These are phyloP conservation scores for Cromileptes altivelis DNA, from an alignment of 2,113 vertebrate genomes.

Conservation along the genomic window DNA sequence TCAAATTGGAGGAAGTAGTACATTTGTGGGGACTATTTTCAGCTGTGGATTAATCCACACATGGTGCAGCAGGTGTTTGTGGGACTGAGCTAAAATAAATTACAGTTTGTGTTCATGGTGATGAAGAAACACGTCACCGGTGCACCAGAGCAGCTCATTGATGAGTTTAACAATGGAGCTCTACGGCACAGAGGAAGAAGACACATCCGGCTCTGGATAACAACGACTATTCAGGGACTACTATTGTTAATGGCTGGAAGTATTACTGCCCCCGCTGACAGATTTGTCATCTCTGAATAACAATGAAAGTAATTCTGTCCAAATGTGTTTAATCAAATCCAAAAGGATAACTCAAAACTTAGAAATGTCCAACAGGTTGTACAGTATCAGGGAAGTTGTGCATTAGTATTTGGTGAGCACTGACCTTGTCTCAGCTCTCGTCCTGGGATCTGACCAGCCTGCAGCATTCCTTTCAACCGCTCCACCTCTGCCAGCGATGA, in stretches of 20 bases:
- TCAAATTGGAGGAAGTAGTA: no score
- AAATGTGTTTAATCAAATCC: background rate
- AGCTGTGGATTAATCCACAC: no score
- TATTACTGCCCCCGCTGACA: background rate
- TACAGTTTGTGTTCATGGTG: no score
- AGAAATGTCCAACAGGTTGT: background rate
- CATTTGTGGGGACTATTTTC: no score
- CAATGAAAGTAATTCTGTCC: background rate
- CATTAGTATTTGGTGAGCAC: background rate
- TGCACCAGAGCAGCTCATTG: no score
- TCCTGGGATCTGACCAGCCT: conserved; percentile 96
- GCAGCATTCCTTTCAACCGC: conserved; percentile 93
- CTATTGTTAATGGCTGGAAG: background rate
- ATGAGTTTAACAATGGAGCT: no score
- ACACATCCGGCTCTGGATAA: background rate
- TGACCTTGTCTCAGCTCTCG: conserved; percentile 90
- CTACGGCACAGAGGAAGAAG: background rate
- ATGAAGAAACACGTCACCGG: no score
- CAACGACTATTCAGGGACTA: background rate
- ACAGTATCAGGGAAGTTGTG: no score
- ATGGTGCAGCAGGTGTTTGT: no score
- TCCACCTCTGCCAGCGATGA: conserved; percentile 96
- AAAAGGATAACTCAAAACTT: background rate
- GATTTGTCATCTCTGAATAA: background rate
- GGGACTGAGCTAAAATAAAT: no score